These are phyloP conservation scores for Heliconius himera DNA, from an alignment of 1,140 invertebrate genomes.

Conservation along the genomic window DNA sequence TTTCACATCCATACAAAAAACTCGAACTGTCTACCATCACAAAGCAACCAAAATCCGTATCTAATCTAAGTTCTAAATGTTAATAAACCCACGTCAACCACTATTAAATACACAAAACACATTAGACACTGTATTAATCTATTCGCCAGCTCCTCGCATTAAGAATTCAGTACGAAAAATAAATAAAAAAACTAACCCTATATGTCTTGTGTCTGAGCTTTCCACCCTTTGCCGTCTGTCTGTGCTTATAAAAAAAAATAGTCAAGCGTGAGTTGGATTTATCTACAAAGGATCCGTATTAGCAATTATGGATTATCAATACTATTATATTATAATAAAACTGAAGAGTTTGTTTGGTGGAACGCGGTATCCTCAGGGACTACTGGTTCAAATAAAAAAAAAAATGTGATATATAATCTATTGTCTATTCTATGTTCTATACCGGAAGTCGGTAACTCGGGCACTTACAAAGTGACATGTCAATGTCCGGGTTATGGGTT, in stretches of 20 bases:
- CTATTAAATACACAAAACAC: slow-evolving; percentile 35
- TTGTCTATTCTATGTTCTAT: no score
- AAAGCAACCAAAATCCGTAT: not conserved
- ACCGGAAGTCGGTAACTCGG: no score
- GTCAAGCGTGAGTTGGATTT: not conserved
- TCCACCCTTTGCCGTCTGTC: slow-evolving; percentile 17
- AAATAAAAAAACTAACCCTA: slow-evolving; percentile 15
- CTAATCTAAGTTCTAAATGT: not conserved
- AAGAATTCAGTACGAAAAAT: slow-evolving; percentile 33
- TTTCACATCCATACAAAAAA: not conserved
- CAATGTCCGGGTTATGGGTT: no score
- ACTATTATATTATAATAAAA: no score
- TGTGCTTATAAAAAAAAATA: not conserved
- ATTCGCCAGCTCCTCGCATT: slow-evolving; percentile 29
- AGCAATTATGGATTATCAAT: no score
- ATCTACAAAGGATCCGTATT: no score
- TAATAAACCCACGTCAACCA: not conserved
- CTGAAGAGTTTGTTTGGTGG: no score
- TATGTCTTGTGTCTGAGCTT: slow-evolving; percentile 30
- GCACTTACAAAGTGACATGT: no score
- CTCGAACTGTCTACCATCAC: not conserved
- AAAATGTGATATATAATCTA: no score
- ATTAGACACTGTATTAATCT: slow-evolving; percentile 38
- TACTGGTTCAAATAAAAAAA: no score
- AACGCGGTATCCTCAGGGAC: no score